Base-by-base conservation (phyloP, 2,888 invertebrate genomes). In the Drosophila heteroneura region DNA sequence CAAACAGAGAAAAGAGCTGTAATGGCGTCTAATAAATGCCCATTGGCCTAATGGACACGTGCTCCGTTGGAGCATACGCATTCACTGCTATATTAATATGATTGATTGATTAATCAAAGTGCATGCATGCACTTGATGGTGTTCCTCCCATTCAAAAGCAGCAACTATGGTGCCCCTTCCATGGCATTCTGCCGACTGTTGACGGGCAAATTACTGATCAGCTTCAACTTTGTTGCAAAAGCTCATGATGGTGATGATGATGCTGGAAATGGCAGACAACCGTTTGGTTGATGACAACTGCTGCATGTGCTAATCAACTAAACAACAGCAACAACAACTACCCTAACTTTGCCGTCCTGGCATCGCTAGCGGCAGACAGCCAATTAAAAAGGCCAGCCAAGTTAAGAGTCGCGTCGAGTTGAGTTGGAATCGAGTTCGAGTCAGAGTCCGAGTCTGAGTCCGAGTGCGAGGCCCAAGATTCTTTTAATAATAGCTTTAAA, bases 1-100 rank as follows among this genome's bases (percentile, higher is more conserved):
- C 35, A 58, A 30, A 63, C 33, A 41, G 7, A 53, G 39, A 54
- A 57, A 61, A 70, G 58, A 19, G 67, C 32, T 49, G 67, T 84
- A 76, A 82, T 84, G 74, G 74, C 79, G 65, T 82, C 85, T 85
- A 87, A 79, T 82, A 87, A 79, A 80, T 61, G 69, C 70, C 80
- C 59, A 82, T 82, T 89, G 85, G 70, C 73, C 72, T 84, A 86
- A 85, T 87, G 86, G 85, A 89, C 87, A 77, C 87, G 88, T 87
- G 89, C 74, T 76, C 30, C 30, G 59, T 47, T 72, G 67, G 59
- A 52, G 41, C 56, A 60, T 44, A 51, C 56, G 52, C 62, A 69
- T 74, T 30, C 52, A 52, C 30, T 12, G 28, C 73, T 71, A 84
- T 35, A 69, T 51, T 52, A 16, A 37, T 41, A 41, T 69, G 69